Base-by-base conservation (phyloP, 2,797 vertebrate genomes). In the Lateolabrax maculatus region DNA sequence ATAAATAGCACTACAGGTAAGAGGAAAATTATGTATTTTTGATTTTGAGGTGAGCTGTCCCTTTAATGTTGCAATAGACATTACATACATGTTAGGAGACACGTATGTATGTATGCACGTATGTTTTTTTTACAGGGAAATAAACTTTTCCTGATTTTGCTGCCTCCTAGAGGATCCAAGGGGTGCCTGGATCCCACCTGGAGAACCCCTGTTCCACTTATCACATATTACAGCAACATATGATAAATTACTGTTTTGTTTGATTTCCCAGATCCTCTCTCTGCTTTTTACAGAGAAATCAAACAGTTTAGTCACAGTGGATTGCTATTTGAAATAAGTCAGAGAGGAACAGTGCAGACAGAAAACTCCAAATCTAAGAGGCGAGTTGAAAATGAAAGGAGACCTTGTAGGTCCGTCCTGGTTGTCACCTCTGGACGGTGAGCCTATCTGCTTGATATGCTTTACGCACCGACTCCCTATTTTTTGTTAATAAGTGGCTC, bases 401-500 rank as follows among this genome's bases (percentile, higher is more conserved):
- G 48, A 71, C 21, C 51, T 2, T 6, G 12, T 61, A 19, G 46
- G 64, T 64, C 23, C 3, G 8, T 68, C 52, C 60, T 41, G 53
- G 75, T 46, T 62, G 49, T 52, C 64, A n/a, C 70, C 60, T 57
- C 41, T 43, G 65, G 65, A 74, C 70, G 27, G 57, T 11, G 2
- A 44, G 39, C 16, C 49, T 19, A 43, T 52, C 57, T 52, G 23
- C 34, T 63, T n/a, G 34, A 57, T 18, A 19, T 41, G 43, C 55
- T 43, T 36, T 31, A 43, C 78, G 41, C 71, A 61, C 34, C 51
- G 18, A 41, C 29, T 46, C 63, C 58, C 36, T 34, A 60, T 85
- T 71, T 67, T 68, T 74, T 71, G 68, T 58, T 85, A 77, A 84
- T 81, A 68, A 85, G 75, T 49, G 39, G 34, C 77, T 79, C 34